Conservation (phyloP, 2,888 invertebrate genomes). For the Lochmaea crataegi region DNA sequence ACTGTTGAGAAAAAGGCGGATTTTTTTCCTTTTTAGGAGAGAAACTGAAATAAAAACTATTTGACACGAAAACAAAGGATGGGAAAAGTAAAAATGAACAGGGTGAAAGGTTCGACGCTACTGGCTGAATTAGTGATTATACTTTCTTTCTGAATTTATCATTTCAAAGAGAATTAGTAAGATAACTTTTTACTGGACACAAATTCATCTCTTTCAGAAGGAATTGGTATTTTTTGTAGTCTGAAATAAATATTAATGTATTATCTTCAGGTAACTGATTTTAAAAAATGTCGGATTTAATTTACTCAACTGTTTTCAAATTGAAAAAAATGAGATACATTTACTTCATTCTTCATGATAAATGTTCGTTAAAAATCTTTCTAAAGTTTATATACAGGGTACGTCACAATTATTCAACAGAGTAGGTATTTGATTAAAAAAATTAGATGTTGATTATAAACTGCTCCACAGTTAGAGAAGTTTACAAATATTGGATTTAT, state of each 20-base stretch:
- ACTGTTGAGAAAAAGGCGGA: not conserved
- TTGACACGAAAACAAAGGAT: too few relatives aligned
- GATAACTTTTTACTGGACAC: not conserved
- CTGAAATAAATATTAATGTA: constrained; percentile 1
- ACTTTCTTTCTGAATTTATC: not conserved
- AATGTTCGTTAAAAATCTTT: not conserved
- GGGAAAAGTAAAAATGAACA: too few relatives aligned
- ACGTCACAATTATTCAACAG: not conserved
- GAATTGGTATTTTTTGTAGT: constrained; percentile 4
- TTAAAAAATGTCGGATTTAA: not conserved
- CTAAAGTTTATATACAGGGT: not conserved
- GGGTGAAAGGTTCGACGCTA: not conserved
- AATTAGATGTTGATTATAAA: not conserved
- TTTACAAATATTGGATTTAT: too few relatives aligned
- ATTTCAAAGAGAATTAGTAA: not conserved
- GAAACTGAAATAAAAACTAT: too few relatives aligned
- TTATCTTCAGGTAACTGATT: constrained; percentile 4
- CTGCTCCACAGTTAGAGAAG: too few relatives aligned
- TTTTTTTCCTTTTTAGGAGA: too few relatives aligned
- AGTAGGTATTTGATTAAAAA: not conserved
- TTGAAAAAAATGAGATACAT: not conserved
- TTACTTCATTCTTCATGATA: not conserved
- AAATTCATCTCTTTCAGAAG: not conserved
- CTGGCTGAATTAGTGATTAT: not conserved
- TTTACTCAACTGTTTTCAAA: not conserved